Percentiles rank a stretch among this genome's conserved stretches.
These are phyloP conservation scores for Alloscopus bannaensis DNA, from an alignment of 2,888 invertebrate species.

Conservation along the genomic window DNA sequence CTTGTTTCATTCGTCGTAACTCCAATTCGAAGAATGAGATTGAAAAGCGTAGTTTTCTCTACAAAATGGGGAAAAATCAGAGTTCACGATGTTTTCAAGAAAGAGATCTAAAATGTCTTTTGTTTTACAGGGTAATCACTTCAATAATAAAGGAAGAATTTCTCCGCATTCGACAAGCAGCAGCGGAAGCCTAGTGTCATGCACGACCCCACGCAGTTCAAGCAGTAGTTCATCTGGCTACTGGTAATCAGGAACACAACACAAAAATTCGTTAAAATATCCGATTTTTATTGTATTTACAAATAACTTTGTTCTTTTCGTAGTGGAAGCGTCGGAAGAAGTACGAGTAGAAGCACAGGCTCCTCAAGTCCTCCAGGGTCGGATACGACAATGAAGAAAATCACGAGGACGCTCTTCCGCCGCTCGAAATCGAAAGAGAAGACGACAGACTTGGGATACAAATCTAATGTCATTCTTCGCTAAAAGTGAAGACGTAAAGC, in stretches of 20 bases:
- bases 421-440: conserved; percentile 71
- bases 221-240: conserved; percentile 71
- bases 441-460: conserved; percentile 64
- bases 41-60: no score
- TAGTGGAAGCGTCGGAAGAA: conserved; percentile 72
- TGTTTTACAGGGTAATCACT: conserved; percentile 62
- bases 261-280: background rate
- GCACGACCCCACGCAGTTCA: conserved; percentile 69
- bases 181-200: conserved; percentile 67
- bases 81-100: no score
- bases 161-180: conserved; percentile 72
- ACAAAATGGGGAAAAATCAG: no score
- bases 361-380: conserved; percentile 66
- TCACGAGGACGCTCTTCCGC: conserved; percentile 69
- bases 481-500: conserved; percentile 30
- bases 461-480: conserved; percentile 68
- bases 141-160: conserved; percentile 70
- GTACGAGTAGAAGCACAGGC: conserved; percentile 65
- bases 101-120: no score
- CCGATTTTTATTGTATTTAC: background rate
- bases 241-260: conserved; percentile 35
- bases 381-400: conserved; percentile 70
- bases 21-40: no score
- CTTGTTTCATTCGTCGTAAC: no score
- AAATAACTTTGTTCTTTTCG: conserved; percentile 5